Evolutionary conservation across 2,113 vertebrate species (phyloP), one percentile per base, ranked within the genome.

Genomic region (Macroglossus sobrinus): DNA sequence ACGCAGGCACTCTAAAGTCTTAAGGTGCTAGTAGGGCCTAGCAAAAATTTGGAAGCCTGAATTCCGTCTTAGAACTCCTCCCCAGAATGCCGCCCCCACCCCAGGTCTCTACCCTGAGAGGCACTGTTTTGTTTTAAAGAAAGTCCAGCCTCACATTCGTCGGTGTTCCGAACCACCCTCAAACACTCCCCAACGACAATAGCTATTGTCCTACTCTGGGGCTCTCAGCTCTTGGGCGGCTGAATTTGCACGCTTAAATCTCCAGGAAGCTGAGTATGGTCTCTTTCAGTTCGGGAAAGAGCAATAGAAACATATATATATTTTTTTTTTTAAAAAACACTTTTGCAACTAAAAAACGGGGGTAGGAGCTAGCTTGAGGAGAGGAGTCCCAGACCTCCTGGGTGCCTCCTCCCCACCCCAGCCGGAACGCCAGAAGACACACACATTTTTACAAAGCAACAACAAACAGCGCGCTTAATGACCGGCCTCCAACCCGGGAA

Each of bases 401-500:
- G 74, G 55, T 45, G 59, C 69, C 84, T 59, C 53, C 66, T 88
- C 82, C 21, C 14, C 3, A 79, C 30, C 55, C 53, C 11, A 55
- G 64, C 61, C 53, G 3, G 4, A 87, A 18, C 50, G 22, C 76
- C 95, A 45, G 63, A 55, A 81, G 50, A n/a, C 82, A 59, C 89
- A 87, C 66, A 78, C 90, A 86, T 92, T 94, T 96, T 91, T 84
- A 89, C 95, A 95, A 94, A 96, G 95, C 97, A 92, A 96, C 91
- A 84, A 50, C 47, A 50, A 84, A 50, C 47, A 50, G 92, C 43
- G 84, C 93, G 55, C 68, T 69, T 18, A 57, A 35, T 71, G 4
- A 72, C 87, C 55, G 59, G 97, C 95, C 74, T 96, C 76, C 76
- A 19, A 35, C 22, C 71, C 6, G 0, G 38, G 84, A 92, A 89